Percentiles rank a stretch among this genome's conserved stretches.
These are phyloP conservation scores for Aldabrachelys gigantea DNA, from an alignment of 2,113 vertebrate species.

Conservation along the genomic window DNA sequence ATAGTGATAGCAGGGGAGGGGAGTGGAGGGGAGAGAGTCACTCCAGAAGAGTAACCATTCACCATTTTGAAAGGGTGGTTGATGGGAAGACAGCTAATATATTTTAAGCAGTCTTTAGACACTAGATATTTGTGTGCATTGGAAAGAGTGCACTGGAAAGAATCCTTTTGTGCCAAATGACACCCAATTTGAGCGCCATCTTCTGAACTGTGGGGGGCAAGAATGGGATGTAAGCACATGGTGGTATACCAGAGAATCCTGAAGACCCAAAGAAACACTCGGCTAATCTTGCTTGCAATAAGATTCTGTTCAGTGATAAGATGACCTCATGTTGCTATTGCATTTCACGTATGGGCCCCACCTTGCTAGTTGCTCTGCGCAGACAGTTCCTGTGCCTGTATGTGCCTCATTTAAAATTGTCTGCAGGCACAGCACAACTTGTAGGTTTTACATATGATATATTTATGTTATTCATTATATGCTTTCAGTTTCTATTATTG, in stretches of 20 bases:
- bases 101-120: not conserved
- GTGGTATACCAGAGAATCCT: not conserved
- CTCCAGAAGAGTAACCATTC: slow-evolving; percentile 22
- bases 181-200: not conserved
- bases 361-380: not conserved
- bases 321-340: not conserved
- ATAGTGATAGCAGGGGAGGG: not conserved
- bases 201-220: not conserved
- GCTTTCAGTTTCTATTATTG: not conserved
- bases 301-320: not conserved
- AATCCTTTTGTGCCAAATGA: not conserved
- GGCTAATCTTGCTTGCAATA: not conserved
- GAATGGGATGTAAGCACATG: not conserved
- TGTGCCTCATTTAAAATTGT: not conserved
- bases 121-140: not conserved
- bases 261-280: not conserved
- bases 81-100: slow-evolving; percentile 5
- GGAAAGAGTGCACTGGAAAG: not conserved
- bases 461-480: not conserved
- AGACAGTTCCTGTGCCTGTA: not conserved
- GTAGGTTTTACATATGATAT: not conserved
- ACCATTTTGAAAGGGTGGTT: slow-evolving; percentile 22
- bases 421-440: not conserved
- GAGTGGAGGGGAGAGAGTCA: not conserved
- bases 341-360: not conserved